A percentile compares a stretch with the other conserved stretches of the same genome.
Conservation (phyloP, 2,113 vertebrate genomes). For the Halichoeres trimaculatus region DNA sequence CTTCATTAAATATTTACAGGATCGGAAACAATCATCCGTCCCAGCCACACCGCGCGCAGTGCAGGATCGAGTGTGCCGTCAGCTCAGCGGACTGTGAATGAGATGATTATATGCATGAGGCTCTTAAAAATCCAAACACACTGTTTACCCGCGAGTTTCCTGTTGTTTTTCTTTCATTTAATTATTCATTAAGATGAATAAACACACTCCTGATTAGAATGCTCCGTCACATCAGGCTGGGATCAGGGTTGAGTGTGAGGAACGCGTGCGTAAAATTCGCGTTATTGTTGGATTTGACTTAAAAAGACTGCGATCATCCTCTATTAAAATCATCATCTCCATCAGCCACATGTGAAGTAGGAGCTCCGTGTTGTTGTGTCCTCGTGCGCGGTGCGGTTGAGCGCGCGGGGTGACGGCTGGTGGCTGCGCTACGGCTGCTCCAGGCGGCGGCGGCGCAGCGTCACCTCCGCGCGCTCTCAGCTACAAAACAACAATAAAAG, state of each 20-base stretch:
- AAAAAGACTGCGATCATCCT: conserved; percentile 19
- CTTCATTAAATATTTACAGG: conserved; percentile 45
- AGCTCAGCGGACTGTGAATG: conserved; percentile 26
- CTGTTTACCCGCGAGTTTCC: conserved; percentile 30
- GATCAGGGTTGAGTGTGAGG: neutral
- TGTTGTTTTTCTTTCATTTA: conserved; percentile 32
- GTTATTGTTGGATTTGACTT: neutral
- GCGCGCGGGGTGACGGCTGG: conserved; percentile 22
- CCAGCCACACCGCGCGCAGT: conserved; percentile 20
- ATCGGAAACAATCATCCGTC: conserved; percentile 17
- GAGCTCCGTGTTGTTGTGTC: conserved; percentile 13
- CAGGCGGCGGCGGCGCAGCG: conserved; percentile 45
- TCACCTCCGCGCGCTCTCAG: conserved; percentile 36
- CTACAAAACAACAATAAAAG: conserved; percentile 21
- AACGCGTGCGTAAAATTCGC: conserved; percentile 58
- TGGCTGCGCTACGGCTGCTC: conserved; percentile 34
- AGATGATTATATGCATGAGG: conserved; percentile 41
- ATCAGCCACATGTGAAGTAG: neutral
- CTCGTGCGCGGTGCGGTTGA: conserved; percentile 3
- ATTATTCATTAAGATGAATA: conserved; percentile 49
- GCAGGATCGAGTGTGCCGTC: neutral
- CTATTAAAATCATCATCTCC: conserved; percentile 26
- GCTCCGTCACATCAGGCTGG: neutral
- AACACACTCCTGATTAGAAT: conserved; percentile 33
- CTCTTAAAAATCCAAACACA: conserved; percentile 30